phyloP scores from a whole-genome alignment of 1,140 invertebrate species.

The Thrips palmi region DNA sequence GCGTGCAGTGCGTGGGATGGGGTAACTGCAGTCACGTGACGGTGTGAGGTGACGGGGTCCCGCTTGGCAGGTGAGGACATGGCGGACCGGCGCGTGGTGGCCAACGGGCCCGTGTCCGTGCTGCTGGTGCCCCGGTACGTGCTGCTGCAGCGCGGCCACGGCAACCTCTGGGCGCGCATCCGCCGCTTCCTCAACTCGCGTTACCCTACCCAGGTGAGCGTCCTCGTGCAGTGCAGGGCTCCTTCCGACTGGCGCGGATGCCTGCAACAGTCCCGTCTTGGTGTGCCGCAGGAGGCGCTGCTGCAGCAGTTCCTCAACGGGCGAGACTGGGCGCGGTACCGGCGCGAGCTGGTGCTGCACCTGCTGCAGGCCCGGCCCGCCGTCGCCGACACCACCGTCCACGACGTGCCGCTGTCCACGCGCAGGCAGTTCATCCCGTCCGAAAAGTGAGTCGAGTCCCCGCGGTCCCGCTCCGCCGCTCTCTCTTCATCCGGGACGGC shows the following conservation, averaged over 20 bases:
- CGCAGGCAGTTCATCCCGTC: too few species aligned
- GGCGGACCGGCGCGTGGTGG: conserved; percentile 34
- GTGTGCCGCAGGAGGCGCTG: not conserved
- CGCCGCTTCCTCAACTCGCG: conserved; percentile 35
- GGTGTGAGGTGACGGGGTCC: conserved; percentile 15
- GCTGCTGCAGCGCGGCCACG: conserved; percentile 35
- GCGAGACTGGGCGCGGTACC: conserved; percentile 30
- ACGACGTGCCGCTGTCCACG: conserved; percentile 45
- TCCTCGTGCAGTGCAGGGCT: conserved; percentile 32
- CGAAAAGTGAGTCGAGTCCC: too few species aligned
- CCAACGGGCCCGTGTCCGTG: conserved; percentile 30
- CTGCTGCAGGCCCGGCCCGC: conserved; percentile 26
- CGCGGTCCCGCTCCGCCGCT: too few species aligned
- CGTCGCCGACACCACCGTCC: conserved; percentile 30
- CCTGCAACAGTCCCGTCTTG: conserved; percentile 11
- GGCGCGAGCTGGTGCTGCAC: conserved; percentile 26
- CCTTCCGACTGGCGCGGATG: conserved; percentile 26
- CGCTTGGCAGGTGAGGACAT: conserved; percentile 34
- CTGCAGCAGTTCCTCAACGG: conserved; percentile 5
- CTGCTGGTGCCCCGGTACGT: conserved; percentile 39
- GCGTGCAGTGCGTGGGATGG: too few species aligned
- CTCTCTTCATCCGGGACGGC: too few species aligned
- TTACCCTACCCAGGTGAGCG: conserved; percentile 31
- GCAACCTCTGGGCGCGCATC: conserved; percentile 40
- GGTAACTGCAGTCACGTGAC: too few species aligned